Evolutionary conservation across 2,888 invertebrate species (phyloP), one percentile per base, ranked within the genome.

Genomic region (Xanthia icteritia): DNA sequence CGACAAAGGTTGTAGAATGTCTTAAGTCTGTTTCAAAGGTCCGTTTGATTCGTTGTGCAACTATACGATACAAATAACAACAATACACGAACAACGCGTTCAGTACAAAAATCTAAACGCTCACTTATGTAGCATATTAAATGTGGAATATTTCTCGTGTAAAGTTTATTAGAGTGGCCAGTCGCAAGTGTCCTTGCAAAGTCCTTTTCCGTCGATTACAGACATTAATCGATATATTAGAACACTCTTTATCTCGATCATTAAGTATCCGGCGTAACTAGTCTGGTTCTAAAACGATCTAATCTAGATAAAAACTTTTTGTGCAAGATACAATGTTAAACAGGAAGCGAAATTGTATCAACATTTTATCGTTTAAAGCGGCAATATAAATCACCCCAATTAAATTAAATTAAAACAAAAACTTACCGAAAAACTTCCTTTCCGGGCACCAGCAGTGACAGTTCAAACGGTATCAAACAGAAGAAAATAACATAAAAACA

Each of bases 351-450:
- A 76, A 72, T 73, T 71, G 51, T 79, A 71, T 86, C 73, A 73
- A 71, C 5, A 71, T 60, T 68, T 45, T 36, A 72, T 63, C 11
- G 42, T 76, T 81, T 58, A 54, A 74, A 73, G 31, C 51, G 42
- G 48, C 48, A 48, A 6, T 36, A 69, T 82, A 82, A 75, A 82
- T 82, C 71, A 82, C 3, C 1, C 36, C 61, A 79, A 72, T 82
- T 75, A 60, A 75, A 78, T 65, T 73, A 56, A 65, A 77, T 79
- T 77, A 78, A 82, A 82, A 75, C 60, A 81, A 82, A 72, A 72
- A 89, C 92, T 91, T 75, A 92, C 93, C 92, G 79, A 89, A 88
- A 89, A 85, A 87, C 83, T 83, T 90, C 89, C 90, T 90, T 89
- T 90, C 89, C 88, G 88, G 88, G 79, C 83, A 76, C 85, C 77